phyloP scores from a whole-genome alignment of 2,888 invertebrate species.

The Punctoribates punctum region DNA sequence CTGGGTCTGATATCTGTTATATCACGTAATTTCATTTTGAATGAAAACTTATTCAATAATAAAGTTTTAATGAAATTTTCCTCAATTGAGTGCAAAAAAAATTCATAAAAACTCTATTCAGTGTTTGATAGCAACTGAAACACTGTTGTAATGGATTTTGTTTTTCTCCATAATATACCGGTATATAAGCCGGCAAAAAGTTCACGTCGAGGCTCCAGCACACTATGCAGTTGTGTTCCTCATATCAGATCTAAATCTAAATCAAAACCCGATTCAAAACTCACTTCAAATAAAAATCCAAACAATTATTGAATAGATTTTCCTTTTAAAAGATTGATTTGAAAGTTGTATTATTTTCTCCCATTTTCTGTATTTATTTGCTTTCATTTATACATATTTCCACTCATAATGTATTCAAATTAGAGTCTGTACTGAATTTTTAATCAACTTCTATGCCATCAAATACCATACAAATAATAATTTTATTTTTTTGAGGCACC shows the following conservation, averaged over 20 bases:
- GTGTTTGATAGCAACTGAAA: not conserved
- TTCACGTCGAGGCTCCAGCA: too few relatives aligned
- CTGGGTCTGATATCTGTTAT: too few relatives aligned
- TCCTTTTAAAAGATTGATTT: not conserved
- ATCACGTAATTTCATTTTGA: too few relatives aligned
- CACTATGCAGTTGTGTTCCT: too few relatives aligned
- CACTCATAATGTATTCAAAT: constrained; percentile 26
- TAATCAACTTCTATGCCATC: constrained; percentile 19
- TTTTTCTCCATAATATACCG: too few relatives aligned
- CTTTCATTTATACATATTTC: not conserved
- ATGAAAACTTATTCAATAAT: too few relatives aligned
- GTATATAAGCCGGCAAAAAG: too few relatives aligned
- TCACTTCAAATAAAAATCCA: too few relatives aligned
- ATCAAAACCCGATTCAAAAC: too few relatives aligned
- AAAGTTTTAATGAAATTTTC: constrained; percentile 1
- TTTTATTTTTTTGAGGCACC: not conserved
- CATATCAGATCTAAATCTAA: too few relatives aligned
- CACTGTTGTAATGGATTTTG: not conserved
- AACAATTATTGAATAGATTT: not conserved
- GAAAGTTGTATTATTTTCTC: not conserved
- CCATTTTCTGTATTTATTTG: not conserved
- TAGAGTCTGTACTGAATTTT: constrained; percentile 21
- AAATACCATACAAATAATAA: not conserved
- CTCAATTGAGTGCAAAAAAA: constrained; percentile 31
- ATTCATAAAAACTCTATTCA: constrained; percentile 17